Evolutionary conservation across 2,888 invertebrate genomes (phyloP), one percentile per base, ranked within the genome.

Genomic region (Rhingia campestris): DNA sequence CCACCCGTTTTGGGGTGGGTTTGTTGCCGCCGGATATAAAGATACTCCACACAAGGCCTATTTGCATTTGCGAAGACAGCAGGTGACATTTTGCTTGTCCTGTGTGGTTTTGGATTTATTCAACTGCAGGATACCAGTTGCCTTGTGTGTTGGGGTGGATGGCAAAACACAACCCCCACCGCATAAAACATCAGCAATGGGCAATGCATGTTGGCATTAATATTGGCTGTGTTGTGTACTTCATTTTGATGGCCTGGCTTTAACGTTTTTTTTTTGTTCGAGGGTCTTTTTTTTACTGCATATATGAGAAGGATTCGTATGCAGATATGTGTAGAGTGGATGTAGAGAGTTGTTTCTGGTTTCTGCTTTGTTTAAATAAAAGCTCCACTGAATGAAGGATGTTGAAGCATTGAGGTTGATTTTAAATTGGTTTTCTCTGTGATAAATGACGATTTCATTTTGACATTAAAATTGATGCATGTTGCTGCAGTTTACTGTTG

Each of bases 361-460:
- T 51, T 32, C 9, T 47, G 14, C 30, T 54, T 22, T 63, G 39
- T 59, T 32, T 33, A 37, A 39, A 39, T 9, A 43, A 67, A 45
- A 12, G 39, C 74, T 51, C 51, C 43, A 33, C 43, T 43, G 37
- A 73, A 51, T 73, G 67, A 64, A 54, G 77, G 63, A 67, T 77
- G 66, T 73, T 76, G 43, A 67, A 82, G 56, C 67, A 69, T 74
- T 69, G 74, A 74, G 73, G 73, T 77, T 82, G 81, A 67, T 61
- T 77, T 79, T 69, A 79, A 77, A 82, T 82, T 77, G 77, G 77
- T 77, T 82, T 77, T 77, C 67, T 10, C 41, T 45, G 61, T 77
- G 82, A 82, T 82, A 79, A 79, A 82, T 82, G 73, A 73, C 58
- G 58, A 82, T 77, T 82, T 82, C 66, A 82, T 82, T 82, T 77